phyloP scores from a whole-genome alignment of 2,797 vertebrate genomes.

The Leuciscus waleckii region DNA sequence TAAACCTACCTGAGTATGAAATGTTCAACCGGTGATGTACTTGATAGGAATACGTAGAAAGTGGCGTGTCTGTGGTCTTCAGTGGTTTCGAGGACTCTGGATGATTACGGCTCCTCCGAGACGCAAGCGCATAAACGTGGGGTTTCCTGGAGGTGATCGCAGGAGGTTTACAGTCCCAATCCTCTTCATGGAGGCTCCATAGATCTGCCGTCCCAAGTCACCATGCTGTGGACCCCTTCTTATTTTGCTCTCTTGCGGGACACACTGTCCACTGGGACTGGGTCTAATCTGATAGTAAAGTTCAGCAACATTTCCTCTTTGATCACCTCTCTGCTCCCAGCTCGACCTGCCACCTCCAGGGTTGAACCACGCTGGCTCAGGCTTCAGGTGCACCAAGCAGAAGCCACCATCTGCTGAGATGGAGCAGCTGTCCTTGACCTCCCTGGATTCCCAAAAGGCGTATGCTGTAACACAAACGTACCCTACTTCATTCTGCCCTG shows the following conservation, averaged over 20 bases:
- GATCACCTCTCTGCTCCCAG: constrained; percentile 72
- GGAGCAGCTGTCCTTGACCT: constrained; percentile 85
- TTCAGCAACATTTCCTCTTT: constrained; percentile 85
- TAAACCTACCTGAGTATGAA: constrained; percentile 90
- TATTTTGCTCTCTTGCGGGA: constrained; percentile 76
- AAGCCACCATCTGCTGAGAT: constrained; percentile 82
- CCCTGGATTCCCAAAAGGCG: constrained; percentile 87
- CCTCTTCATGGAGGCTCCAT: constrained; percentile 84
- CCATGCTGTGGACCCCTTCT: constrained; percentile 68
- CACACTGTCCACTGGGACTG: constrained; percentile 79
- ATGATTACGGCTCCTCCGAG: constrained; percentile 86
- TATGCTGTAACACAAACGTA: constrained; percentile 89
- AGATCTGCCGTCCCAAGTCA: constrained; percentile 56
- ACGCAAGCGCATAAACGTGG: constrained; percentile 82
- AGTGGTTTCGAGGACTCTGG: constrained; percentile 81
- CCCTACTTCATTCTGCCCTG: constrained; percentile 44
- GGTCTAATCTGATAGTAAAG: constrained; percentile 86
- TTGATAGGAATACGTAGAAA: constrained; percentile 87
- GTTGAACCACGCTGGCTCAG: constrained; percentile 85
- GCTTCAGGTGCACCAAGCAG: constrained; percentile 88
- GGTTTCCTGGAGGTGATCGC: constrained; percentile 76
- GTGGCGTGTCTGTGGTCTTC: constrained; percentile 83
- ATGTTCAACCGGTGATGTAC: constrained; percentile 80
- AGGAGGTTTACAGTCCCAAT: constrained; percentile 89
- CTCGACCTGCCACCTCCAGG: constrained; percentile 77